phyloP scores from a whole-genome alignment of 2,888 invertebrate genomes.

The Drosophila cognata region DNA sequence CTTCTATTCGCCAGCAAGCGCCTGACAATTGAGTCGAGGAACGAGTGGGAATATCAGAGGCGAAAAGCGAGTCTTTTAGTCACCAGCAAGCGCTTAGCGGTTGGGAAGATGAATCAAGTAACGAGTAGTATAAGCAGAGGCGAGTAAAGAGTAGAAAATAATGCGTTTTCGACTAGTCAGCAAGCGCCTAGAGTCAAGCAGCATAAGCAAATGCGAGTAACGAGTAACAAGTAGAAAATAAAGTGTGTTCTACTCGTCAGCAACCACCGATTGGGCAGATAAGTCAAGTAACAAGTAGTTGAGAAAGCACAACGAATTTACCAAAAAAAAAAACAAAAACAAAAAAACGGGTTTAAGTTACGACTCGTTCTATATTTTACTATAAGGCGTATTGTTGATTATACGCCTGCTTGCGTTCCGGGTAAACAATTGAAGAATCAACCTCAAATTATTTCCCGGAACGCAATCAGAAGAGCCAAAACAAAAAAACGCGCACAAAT shows the following conservation, averaged over 20 bases:
- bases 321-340: constrained; percentile 20
- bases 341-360: constrained; percentile 9
- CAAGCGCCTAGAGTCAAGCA: neutral
- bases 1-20: neutral
- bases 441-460: constrained; percentile 1
- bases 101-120: neutral
- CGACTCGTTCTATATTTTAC: constrained; percentile 27
- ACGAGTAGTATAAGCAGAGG: neutral
- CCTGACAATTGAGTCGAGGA: neutral
- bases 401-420: constrained; percentile 5
- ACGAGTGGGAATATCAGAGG: neutral
- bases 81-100: too few species aligned
- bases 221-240: neutral
- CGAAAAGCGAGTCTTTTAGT: neutral
- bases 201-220: neutral
- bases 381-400: neutral
- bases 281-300: constrained; percentile 7
- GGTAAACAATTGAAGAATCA: constrained; percentile 3
- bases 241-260: neutral
- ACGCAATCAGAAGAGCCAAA: neutral
- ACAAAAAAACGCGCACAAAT: constrained; percentile 30
- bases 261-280: neutral
- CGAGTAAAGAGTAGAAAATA: neutral
- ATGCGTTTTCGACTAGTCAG: neutral
- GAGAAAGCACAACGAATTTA: constrained; percentile 71